Evolutionary conservation across 2,113 vertebrate species (phyloP), one percentile per base, ranked within the genome.

Genomic region (Erythrocercus mccallii): DNA sequence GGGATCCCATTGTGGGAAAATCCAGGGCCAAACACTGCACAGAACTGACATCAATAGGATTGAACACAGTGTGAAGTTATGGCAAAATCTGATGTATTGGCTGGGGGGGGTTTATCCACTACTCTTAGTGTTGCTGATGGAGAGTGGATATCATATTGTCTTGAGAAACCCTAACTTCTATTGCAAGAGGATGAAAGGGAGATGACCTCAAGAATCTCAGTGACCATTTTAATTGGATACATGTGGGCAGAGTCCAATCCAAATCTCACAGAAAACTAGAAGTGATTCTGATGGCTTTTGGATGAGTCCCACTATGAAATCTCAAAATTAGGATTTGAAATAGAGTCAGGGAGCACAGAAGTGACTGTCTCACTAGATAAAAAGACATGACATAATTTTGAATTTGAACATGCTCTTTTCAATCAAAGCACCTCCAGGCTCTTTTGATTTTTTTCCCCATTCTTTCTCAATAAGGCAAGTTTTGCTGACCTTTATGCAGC

Each of bases 1-100:
- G 88, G 85, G 81, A 82, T 90, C 64, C 44, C 92, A 83, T 94
- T 96, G 94, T 96, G 95, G 94, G 92, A 96, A 97, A 96, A 95
- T 91, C 79, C 51, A 53, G 71, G 88, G 68, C 85, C 88, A 93
- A 96, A 78, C 48, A 15, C 54, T 74, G 69, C 85, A 56, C 51
- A 78, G 93, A 83, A 74, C 60, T 95, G 95, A 97, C n/a, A 48
- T 96, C 78, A 93, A 95, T 96, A 86, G 94, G 60, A 90, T 15
- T 81, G 90, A 96, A 53, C 88, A 88, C 64, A 92, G 82, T 96
- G 93, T 97, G 96, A 96, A 95, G 82, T 96, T 94, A 96, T 88
- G 80, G 93, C 85, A 90, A 90, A 88, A 90, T 95, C 64, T 94
- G 71, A 74, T 92, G 85, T 45, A 61, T 81, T 88, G 74, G 51